Conservation (phyloP, 2,888 invertebrate genomes). For the Volucella inanis region DNA sequence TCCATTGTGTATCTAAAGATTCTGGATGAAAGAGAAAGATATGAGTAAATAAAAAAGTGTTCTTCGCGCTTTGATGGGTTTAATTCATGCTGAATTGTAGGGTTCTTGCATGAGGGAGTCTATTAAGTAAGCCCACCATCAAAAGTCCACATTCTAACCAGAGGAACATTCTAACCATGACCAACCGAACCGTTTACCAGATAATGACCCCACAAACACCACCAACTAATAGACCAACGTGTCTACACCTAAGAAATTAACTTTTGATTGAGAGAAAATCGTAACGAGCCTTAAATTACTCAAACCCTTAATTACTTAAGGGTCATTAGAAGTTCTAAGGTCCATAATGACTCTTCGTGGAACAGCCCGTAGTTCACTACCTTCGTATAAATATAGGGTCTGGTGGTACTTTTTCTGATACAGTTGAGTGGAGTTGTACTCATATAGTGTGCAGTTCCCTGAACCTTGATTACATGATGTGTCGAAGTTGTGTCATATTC, state of each 20-base stretch:
- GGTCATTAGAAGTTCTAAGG: constrained; percentile 42
- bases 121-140: constrained; percentile 12
- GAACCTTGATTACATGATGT: constrained; percentile 16
- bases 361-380: neutral
- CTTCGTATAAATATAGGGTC: constrained; percentile 1
- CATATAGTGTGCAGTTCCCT: constrained; percentile 28
- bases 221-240: constrained; percentile 5
- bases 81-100: constrained; percentile 59
- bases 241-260: constrained; percentile 27
- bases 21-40: constrained; percentile 1
- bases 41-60: neutral
- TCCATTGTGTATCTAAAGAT: neutral
- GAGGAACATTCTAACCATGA: constrained; percentile 20
- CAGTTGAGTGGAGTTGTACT: constrained; percentile 32
- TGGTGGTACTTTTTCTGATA: neutral
- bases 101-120: constrained; percentile 64
- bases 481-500: constrained; percentile 27
- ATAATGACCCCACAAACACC: constrained; percentile 64
- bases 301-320: constrained; percentile 43
- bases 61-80: constrained; percentile 69
- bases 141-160: neutral
- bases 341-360: constrained; percentile 42
- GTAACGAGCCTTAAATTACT: constrained; percentile 41
- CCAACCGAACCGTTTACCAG: constrained; percentile 53
- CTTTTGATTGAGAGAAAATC: constrained; percentile 50